Conservation (phyloP, 1,140 invertebrate genomes). For the Metaphire vulgaris region DNA sequence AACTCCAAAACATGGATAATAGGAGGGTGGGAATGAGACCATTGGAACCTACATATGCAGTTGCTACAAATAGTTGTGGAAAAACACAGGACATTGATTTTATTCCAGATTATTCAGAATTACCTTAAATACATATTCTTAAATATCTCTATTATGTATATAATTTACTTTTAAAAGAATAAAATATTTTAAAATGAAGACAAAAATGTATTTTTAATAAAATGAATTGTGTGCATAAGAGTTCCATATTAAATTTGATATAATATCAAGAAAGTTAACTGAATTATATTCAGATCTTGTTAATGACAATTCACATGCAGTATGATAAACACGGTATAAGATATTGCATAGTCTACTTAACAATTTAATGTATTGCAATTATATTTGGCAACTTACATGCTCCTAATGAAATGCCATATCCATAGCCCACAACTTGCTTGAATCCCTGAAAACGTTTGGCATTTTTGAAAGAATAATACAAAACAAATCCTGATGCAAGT, state of each 20-base stretch:
- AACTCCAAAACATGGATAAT: too few relatives aligned
- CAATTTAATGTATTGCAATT: neutral
- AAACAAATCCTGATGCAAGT: neutral
- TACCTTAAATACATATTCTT: too few relatives aligned
- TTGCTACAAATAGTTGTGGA: too few relatives aligned
- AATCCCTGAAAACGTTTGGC: neutral
- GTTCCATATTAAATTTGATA: neutral
- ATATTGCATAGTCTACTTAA: neutral
- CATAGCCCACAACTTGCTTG: neutral
- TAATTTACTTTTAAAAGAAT: too few relatives aligned
- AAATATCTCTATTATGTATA: too few relatives aligned
- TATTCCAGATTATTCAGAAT: too few relatives aligned
- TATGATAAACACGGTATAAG: neutral
- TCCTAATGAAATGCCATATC: neutral
- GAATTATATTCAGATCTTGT: too few relatives aligned
- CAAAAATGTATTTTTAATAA: neutral
- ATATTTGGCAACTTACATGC: neutral
- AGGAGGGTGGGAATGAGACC: too few relatives aligned
- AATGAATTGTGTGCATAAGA: neutral
- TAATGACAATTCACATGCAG: neutral
- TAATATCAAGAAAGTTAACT: too few relatives aligned
- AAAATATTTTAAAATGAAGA: too few relatives aligned
- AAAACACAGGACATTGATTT: too few relatives aligned
- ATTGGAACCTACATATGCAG: too few relatives aligned
- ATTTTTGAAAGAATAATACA: neutral